These are phyloP conservation scores for Drosophila kuntzei DNA, from an alignment of 2,888 invertebrate genomes.

Conservation along the genomic window DNA sequence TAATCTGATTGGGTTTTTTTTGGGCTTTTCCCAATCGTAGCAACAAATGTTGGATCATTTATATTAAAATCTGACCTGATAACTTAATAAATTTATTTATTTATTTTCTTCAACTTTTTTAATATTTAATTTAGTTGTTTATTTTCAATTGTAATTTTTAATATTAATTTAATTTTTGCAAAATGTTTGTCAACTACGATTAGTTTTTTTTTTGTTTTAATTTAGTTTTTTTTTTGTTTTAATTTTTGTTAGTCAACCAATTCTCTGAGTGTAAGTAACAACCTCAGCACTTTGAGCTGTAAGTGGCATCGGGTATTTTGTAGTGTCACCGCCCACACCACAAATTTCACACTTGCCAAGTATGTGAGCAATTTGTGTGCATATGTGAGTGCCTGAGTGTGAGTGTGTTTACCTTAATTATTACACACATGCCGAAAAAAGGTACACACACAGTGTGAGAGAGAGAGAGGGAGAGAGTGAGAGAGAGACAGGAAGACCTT, in stretches of 20 bases:
- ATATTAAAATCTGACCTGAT: too few species aligned
- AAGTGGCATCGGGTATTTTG: constrained; percentile 50
- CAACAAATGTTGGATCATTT: too few species aligned
- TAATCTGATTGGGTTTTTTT: too few species aligned
- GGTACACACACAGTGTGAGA: constrained; percentile 6
- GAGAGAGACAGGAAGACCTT: constrained; percentile 34
- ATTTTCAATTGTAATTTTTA: too few species aligned
- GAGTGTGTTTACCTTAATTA: constrained; percentile 62
- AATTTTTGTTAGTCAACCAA: background rate
- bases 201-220: too few species aligned
- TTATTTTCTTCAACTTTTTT: too few species aligned
- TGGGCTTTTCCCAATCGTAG: too few species aligned
- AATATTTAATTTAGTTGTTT: too few species aligned
- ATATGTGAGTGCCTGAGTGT: constrained; percentile 8
- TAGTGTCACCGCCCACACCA: constrained; percentile 21
- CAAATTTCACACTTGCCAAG: constrained; percentile 12
- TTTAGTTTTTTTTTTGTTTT: too few species aligned
- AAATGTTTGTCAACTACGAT: too few species aligned
- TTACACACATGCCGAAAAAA: constrained; percentile 54
- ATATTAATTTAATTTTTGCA: too few species aligned
- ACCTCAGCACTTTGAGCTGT: constrained; percentile 31
- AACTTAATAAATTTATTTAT: too few species aligned
- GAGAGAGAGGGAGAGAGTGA: background rate
- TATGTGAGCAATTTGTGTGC: constrained; percentile 16
- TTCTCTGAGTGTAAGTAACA: constrained; percentile 32